Evolutionary conservation across 2,888 invertebrate genomes (phyloP), one percentile per base, ranked within the genome.

Genomic region (Apocheima hispidaria): DNA sequence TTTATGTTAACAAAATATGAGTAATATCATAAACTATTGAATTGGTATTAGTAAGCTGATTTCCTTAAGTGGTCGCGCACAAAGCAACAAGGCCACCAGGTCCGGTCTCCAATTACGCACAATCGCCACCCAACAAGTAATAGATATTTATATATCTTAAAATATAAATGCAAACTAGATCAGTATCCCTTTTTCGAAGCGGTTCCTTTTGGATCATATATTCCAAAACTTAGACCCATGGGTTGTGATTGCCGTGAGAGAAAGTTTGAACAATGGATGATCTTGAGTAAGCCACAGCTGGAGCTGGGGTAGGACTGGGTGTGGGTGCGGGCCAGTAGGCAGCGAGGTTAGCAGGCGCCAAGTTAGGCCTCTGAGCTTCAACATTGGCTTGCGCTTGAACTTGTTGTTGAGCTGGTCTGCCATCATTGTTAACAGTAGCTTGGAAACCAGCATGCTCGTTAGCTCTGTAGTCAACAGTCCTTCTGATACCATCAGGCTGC

Each of bases 391-490:
- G 64, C 0, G 12, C 48, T 41, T 56, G 63, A 5, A 41, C 33
- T 44, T 54, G 58, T 10, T 55, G 26, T 6, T 69, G 64, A 36
- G 16, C 40, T 3, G 50, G 38, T 52, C 71, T 70, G 2, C 74
- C 73, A 49, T 90, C 84, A 67, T 92, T 91, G 68, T 88, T 92
- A 0, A 94, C 93, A 4, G 92, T 90, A 23, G 94, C 94, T 65
- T 88, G 87, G 75, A 94, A 94, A 0, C 94, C 94, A 41, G 89
- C 86, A 35, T 88, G 76, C 21, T 93, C 90, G 72, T 94, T 93
- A 40, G 94, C 93, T 70, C 87, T 89, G 74, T 94, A 94, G 58
- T 94, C 93, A 1, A 94, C 94, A 4, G 87, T 92, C 69, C 94
- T 90, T 65, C 86, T 83, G 1, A 93, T 74, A 5, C 94, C 94